Evolutionary conservation across 1,140 invertebrate genomes (phyloP).

Genomic region (Hylaeus volcanicus): DNA sequence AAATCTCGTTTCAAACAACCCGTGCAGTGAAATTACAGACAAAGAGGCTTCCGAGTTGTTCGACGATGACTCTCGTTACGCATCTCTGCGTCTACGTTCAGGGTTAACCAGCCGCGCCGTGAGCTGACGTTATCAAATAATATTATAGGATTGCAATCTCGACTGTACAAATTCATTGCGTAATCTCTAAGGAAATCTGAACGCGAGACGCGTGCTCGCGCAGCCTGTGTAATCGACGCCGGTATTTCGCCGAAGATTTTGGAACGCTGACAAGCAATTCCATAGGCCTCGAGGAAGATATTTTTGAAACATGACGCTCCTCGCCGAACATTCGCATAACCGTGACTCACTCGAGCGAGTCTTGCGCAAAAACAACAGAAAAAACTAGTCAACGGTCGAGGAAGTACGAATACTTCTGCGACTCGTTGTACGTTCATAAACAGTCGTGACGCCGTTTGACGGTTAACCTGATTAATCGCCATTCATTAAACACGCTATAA

Average conservation of each 20-base stretch:
- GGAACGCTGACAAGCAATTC: slow-evolving; percentile 15
- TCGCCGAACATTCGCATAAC: slow-evolving; percentile 1
- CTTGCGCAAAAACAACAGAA: not conserved
- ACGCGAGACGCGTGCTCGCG: not conserved
- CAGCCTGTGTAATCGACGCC: not conserved
- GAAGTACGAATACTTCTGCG: no score
- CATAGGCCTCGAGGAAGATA: not conserved
- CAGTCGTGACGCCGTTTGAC: no score
- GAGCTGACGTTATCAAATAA: slow-evolving; percentile 2
- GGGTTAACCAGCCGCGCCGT: not conserved
- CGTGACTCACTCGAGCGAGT: not conserved
- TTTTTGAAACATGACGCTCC: slow-evolving; percentile 19
- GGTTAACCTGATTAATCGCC: no score
- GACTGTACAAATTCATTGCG: slow-evolving; percentile 26
- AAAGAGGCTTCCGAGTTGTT: not conserved
- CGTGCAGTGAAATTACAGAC: not conserved
- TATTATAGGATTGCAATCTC: slow-evolving; percentile 9
- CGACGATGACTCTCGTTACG: not conserved
- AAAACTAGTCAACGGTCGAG: not conserved
- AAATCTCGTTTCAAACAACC: not conserved
- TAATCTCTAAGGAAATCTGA: slow-evolving; percentile 49
- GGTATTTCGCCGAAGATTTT: slow-evolving; percentile 11
- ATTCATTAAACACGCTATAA: no score
- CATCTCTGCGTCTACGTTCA: not conserved
- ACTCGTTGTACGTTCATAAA: no score